Conservation (phyloP, 2,113 vertebrate genomes). For the Hepsetus odoe region DNA sequence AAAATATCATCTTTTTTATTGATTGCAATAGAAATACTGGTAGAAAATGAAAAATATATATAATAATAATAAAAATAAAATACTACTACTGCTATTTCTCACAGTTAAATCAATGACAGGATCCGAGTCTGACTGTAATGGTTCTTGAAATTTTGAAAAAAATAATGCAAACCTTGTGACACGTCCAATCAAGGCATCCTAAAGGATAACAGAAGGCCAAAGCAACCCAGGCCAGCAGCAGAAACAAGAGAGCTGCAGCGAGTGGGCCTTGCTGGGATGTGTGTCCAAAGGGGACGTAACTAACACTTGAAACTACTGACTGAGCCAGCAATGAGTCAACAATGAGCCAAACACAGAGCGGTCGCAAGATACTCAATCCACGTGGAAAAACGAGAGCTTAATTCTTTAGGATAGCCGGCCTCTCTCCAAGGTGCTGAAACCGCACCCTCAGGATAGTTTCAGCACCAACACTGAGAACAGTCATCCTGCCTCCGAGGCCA, state of each 20-base stretch:
- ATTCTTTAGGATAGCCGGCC: background rate
- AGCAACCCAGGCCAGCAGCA: too few species aligned
- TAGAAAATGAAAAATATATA: too few species aligned
- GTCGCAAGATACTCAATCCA: too few species aligned
- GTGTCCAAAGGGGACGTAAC: conserved; percentile 2
- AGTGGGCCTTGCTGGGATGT: background rate
- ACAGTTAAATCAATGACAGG: too few species aligned
- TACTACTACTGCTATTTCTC: too few species aligned
- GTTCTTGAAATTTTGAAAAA: too few species aligned
- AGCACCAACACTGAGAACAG: background rate
- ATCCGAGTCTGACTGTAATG: too few species aligned
- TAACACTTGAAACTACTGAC: background rate
- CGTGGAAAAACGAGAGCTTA: background rate
- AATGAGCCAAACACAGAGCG: background rate
- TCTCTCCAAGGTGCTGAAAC: conserved; percentile 23
- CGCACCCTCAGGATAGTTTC: conserved; percentile 8
- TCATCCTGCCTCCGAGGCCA: background rate
- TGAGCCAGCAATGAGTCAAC: background rate
- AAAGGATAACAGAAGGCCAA: background rate
- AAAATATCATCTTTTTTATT: too few species aligned
- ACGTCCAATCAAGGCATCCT: background rate
- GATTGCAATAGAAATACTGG: too few species aligned
- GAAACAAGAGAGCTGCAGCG: background rate
- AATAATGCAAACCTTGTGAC: too few species aligned
- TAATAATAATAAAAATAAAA: too few species aligned